Evolutionary conservation across 2,797 vertebrate species (phyloP).

Genomic region (Coregonus ussuriensis): DNA sequence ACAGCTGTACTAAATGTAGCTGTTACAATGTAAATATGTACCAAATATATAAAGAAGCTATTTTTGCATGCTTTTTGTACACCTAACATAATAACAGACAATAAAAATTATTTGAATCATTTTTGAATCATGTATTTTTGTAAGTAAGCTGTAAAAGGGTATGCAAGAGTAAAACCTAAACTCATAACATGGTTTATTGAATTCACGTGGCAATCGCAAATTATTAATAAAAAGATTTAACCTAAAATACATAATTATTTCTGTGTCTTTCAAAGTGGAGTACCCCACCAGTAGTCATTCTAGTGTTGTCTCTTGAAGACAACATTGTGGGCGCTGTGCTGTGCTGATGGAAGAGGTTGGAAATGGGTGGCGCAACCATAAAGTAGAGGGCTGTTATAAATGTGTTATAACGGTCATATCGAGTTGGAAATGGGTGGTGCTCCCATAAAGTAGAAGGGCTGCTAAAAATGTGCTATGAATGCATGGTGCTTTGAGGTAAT

Average conservation of each 20-base stretch:
- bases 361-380: not conserved
- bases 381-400: not conserved
- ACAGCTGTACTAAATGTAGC: conserved; percentile 66
- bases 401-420: too few species aligned
- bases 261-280: not conserved
- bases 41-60: conserved; percentile 84
- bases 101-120: conserved; percentile 65
- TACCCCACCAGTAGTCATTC: conserved; percentile 16
- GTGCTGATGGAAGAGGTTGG: not conserved
- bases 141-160: not conserved
- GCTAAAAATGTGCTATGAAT: not conserved
- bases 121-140: conserved; percentile 17
- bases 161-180: not conserved
- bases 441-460: not conserved
- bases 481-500: not conserved
- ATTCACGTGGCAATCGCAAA: conserved; percentile 28
- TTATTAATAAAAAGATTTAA: conserved; percentile 25
- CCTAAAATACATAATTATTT: not conserved
- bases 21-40: conserved; percentile 90
- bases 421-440: not conserved
- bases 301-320: not conserved
- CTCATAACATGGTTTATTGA: conserved; percentile 51
- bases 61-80: conserved; percentile 95
- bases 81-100: conserved; percentile 65
- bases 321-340: not conserved